Evolutionary conservation across 1,140 invertebrate genomes (phyloP).

Genomic region (Leguminivora glycinivorella): DNA sequence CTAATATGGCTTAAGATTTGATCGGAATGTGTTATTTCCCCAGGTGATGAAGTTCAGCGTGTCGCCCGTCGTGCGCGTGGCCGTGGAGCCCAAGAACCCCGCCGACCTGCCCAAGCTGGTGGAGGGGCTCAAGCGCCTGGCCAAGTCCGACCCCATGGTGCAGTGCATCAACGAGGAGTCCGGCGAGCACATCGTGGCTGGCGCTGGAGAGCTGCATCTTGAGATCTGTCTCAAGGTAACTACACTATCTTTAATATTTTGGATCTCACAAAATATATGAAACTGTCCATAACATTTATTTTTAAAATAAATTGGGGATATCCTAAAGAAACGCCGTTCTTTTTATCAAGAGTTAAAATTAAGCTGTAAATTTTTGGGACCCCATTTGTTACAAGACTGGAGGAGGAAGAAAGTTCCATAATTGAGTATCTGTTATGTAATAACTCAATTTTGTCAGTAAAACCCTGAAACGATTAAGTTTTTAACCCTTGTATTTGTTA

Average conservation of each 20-base stretch:
- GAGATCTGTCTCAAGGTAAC: conserved; percentile 97
- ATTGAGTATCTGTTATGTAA: too few relatives aligned
- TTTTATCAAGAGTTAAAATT: too few relatives aligned
- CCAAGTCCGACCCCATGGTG: conserved; percentile 99
- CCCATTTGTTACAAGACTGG: too few relatives aligned
- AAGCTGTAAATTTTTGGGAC: too few relatives aligned
- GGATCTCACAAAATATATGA: background rate
- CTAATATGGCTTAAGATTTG: too few relatives aligned
- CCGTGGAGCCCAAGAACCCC: conserved; percentile 99
- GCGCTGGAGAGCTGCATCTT: conserved; percentile 99
- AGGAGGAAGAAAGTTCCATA: too few relatives aligned
- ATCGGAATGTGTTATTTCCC: background rate
- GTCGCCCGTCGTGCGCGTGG: conserved; percentile 99
- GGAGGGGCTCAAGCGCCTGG: conserved; percentile 98
- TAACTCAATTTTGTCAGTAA: too few relatives aligned
- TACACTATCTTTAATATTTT: background rate
- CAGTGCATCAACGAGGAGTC: conserved; percentile 99
- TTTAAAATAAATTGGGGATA: too few relatives aligned
- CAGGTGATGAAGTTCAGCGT: conserved; percentile 99
- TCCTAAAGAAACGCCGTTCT: too few relatives aligned
- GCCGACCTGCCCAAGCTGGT: conserved; percentile 99
- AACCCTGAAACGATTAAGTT: too few relatives aligned
- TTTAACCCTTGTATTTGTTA: background rate
- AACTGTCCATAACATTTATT: background rate
- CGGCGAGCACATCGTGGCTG: conserved; percentile 99